phyloP scores from a whole-genome alignment of 1,140 invertebrate species.

The Drosophila pseudoananassae region DNA sequence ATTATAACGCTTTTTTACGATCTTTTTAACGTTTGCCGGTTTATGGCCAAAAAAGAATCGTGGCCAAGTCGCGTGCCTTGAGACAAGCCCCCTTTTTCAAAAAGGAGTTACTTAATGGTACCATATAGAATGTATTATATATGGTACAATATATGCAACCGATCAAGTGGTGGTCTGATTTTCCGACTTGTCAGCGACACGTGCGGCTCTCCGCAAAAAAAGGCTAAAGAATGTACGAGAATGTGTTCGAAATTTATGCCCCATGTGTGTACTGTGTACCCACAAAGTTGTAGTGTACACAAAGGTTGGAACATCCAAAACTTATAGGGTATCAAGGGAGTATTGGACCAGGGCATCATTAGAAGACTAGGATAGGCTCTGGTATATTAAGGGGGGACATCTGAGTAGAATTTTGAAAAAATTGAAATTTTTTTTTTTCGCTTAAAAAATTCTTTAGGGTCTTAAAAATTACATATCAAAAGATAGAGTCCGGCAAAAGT shows the following conservation, averaged over 20 bases:
- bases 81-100: slow-evolving; percentile 24
- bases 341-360: background rate
- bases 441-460: no score
- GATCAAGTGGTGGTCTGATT: background rate
- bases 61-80: slow-evolving; percentile 22
- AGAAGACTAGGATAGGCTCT: no score
- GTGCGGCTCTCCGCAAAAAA: slow-evolving; percentile 38
- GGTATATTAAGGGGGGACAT: no score
- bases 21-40: slow-evolving; percentile 39
- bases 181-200: slow-evolving; percentile 30
- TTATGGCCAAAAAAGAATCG: slow-evolving; percentile 13
- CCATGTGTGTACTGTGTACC: background rate
- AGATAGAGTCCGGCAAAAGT: no score
- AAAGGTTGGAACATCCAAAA: slow-evolving; percentile 9
- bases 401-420: no score
- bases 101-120: slow-evolving; percentile 18
- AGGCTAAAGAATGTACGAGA: slow-evolving; percentile 1
- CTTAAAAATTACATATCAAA: no score
- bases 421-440: no score
- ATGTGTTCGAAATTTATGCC: background rate
- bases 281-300: background rate
- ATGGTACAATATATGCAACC: no score
- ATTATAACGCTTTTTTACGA: slow-evolving; percentile 30
- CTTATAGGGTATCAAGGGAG: slow-evolving; percentile 8
- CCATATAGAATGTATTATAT: background rate